Evolutionary conservation across 1,140 invertebrate genomes (phyloP), one percentile per base, ranked within the genome.

Genomic region (Drosophila insularis): DNA sequence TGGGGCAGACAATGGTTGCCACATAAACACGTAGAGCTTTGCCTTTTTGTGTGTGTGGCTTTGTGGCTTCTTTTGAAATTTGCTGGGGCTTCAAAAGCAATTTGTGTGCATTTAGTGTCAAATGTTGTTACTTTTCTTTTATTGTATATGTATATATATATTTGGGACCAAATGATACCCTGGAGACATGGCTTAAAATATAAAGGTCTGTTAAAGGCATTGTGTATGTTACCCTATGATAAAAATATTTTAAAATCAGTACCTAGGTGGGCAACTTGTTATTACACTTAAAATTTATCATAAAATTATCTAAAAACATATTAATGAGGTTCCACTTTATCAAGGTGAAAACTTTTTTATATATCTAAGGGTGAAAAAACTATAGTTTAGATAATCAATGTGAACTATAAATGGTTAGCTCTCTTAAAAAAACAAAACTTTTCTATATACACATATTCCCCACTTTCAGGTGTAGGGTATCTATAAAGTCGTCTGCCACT

Each of bases 41-140:
- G 55, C 31, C 55, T 56, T 56, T 56, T 39, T 59, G 43, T 63
- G 35, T 60, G 55, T 23, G 59, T 40, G 63, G 75, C 70, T 74
- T 81, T 81, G 63, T 67, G 69, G 60, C 66, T 78, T 81, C 63
- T 78, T 81, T 81, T 61, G 46, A 69, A 78, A 70, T 68, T 63
- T 40, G 43, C 62, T 70, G 54, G 74, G 78, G 75, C 82, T 86
- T 87, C 79, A 71, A 86, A 86, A 82, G 71, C 82, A 87, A 86
- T 86, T 86, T 86, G 82, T 79, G 75, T 60, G 74, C 84, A 85
- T 81, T 87, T 82, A 82, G 78, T 79, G 79, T 79, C 81, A 81
- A 87, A 81, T 86, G 74, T 74, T 50, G 27, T 50, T 50, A 11
- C 43, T 69, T 65, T 76, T 74, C 72, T 46, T 46, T 46, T 8